A percentile compares a stretch with the other conserved stretches of the same genome.
Evolutionary conservation across 2,888 invertebrate genomes (phyloP).

Genomic region (Platycheirus rosarum): DNA sequence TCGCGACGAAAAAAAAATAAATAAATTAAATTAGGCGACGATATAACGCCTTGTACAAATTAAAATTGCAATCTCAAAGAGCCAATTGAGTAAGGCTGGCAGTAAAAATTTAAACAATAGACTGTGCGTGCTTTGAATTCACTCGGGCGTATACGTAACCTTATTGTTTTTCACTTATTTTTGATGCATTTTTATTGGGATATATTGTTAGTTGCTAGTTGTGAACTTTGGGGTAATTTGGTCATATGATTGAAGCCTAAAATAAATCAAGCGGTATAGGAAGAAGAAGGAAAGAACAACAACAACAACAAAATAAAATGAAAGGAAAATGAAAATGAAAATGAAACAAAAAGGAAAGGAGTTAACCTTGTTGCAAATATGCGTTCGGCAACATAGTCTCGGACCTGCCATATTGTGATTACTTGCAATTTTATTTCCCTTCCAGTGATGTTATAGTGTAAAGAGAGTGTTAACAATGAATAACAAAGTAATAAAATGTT

Average conservation of each 20-base stretch:
- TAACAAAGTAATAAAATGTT: neutral
- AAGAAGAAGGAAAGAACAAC: constrained; percentile 18
- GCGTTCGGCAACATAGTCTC: constrained; percentile 66
- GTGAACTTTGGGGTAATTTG: constrained; percentile 47
- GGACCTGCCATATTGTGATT: constrained; percentile 41
- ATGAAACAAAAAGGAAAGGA: constrained; percentile 72
- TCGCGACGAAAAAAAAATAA: constrained; percentile 41
- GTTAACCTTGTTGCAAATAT: constrained; percentile 67
- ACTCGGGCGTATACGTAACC: constrained; percentile 70
- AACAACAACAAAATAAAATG: constrained; percentile 17
- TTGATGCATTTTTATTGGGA: constrained; percentile 3
- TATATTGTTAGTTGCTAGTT: constrained; percentile 56
- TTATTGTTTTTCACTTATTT: constrained; percentile 29
- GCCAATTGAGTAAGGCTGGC: neutral
- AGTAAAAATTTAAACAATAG: constrained; percentile 20
- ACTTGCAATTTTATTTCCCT: constrained; percentile 42
- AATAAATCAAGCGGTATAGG: constrained; percentile 1
- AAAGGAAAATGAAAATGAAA: constrained; percentile 67
- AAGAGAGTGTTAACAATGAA: neutral
- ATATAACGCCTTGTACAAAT: constrained; percentile 6
- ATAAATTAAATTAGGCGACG: neutral
- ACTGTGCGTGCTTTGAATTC: constrained; percentile 44
- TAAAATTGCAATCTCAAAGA: neutral
- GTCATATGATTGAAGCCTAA: constrained; percentile 39
- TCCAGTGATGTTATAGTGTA: constrained; percentile 31